These are phyloP conservation scores for Calonectris borealis DNA, from an alignment of 2,113 vertebrate genomes.

Conservation along the genomic window DNA sequence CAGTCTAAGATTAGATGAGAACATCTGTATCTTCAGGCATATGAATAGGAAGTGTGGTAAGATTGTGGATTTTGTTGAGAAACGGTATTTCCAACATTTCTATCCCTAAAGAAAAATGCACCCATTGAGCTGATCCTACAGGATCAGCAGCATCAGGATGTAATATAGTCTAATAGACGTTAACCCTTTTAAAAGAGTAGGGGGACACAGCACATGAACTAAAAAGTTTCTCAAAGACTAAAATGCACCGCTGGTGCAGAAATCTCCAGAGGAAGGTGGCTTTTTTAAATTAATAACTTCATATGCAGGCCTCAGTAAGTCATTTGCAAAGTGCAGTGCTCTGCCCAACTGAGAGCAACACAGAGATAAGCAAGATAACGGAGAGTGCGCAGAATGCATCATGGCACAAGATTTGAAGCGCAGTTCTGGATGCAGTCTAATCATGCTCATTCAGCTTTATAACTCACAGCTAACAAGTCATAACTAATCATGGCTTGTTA, in stretches of 20 bases:
- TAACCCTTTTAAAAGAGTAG: neutral
- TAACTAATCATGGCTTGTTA: neutral
- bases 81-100: neutral
- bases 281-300: neutral
- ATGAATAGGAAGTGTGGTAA: neutral
- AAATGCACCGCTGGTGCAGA: neutral
- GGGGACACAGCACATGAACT: neutral
- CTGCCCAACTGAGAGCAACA: neutral
- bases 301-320: neutral
- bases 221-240: neutral
- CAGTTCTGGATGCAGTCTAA: neutral
- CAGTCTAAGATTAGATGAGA: neutral
- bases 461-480: neutral
- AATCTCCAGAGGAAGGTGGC: neutral
- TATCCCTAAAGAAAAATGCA: neutral
- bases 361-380: neutral
- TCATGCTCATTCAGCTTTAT: neutral
- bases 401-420: neutral
- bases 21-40: neutral
- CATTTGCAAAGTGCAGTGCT: neutral
- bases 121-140: neutral
- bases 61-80: neutral
- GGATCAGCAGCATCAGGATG: neutral
- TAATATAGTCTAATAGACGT: neutral
- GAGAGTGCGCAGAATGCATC: neutral